Evolutionary conservation across 2,797 vertebrate species (phyloP), one percentile per base, ranked within the genome.

Genomic region (Urophycis tenuis): DNA sequence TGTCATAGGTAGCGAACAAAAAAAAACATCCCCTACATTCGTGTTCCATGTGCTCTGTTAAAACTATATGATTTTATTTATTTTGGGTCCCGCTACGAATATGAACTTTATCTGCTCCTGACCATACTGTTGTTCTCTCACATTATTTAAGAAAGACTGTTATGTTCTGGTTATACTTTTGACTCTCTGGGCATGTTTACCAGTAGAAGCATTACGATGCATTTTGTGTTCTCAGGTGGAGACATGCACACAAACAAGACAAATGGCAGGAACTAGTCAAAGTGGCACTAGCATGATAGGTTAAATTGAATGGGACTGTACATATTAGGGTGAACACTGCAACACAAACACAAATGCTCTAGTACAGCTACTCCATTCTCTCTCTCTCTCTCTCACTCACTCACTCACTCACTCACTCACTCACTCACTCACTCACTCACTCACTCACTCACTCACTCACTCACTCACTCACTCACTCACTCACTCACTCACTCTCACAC

Each of bases 381-480:
- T 53, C 49, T 53, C 49, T 53, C 49, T 53, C 17, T 49, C 45
- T 49, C 45, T 49, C 45, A 19, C 45, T 49, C 45, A 75, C 22
- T 14, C 69, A 71, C 72, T 39, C 49, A 31, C 33, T 36, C 36
- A 79, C 33, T 72, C 71, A 75, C 8, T 12, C 31, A 36, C 64
- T 41, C 72, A 76, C 73, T 71, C 25, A n/a, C 67, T 71, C 69
- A 76, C 67, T 36, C 22, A 35, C 64, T 30, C 64, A 36, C 73
- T 45, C 41, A 45, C 45, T 12, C 45, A 34, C 19, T 12, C 74
- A 60, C 74, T 34, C 74, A 64, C 25, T 36, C 32, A 35, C 64
- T 36, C 64, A 36, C 73, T 45, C 29, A 45, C 60, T 30, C 53
- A 30, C n/a, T 10, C 74, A 69, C 64, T 70, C 60, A 69, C 31